phyloP scores from a whole-genome alignment of 2,797 vertebrate species.

The Ispidina picta region DNA sequence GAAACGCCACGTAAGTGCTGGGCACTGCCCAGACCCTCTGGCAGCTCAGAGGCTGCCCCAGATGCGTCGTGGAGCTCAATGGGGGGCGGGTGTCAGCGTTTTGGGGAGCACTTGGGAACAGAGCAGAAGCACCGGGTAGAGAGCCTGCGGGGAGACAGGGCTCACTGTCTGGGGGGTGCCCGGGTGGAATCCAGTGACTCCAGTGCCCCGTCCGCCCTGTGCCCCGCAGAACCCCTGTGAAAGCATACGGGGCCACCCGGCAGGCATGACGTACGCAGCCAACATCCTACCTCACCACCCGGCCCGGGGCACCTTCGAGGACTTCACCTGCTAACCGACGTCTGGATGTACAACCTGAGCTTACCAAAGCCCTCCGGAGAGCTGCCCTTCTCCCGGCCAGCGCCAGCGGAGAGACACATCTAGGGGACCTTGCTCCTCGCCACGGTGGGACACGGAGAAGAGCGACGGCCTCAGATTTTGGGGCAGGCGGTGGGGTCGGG shows the following conservation, averaged over 20 bases:
- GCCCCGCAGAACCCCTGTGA: conserved; percentile 89
- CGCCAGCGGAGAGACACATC: conserved; percentile 26
- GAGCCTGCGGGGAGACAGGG: rapidly evolving
- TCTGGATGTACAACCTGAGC: conserved; percentile 72
- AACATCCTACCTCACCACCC: conserved; percentile 99
- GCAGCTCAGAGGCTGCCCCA: not conserved
- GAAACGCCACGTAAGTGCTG: conserved; percentile 91
- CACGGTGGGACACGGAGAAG: conserved; percentile 28
- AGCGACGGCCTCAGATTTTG: conserved; percentile 5
- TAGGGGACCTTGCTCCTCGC: conserved; percentile 21
- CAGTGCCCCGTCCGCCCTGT: rapidly evolving
- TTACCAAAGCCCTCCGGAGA: conserved; percentile 71
- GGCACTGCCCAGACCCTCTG: no score
- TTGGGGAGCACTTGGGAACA: not conserved
- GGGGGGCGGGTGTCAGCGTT: rapidly evolving
- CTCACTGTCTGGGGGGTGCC: rapidly evolving
- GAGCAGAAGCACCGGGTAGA: not conserved
- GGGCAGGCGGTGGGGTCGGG: not conserved
- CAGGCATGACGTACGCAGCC: conserved; percentile 92
- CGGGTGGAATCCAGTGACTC: rapidly evolving
- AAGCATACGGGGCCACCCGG: conserved; percentile 87
- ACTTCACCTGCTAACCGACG: conserved; percentile 91
- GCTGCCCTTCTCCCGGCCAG: conserved; percentile 56
- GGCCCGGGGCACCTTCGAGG: conserved; percentile 95
- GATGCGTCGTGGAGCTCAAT: no score